Conservation (phyloP, 2,113 vertebrate species). For the Pyrgilauda ruficollis region DNA sequence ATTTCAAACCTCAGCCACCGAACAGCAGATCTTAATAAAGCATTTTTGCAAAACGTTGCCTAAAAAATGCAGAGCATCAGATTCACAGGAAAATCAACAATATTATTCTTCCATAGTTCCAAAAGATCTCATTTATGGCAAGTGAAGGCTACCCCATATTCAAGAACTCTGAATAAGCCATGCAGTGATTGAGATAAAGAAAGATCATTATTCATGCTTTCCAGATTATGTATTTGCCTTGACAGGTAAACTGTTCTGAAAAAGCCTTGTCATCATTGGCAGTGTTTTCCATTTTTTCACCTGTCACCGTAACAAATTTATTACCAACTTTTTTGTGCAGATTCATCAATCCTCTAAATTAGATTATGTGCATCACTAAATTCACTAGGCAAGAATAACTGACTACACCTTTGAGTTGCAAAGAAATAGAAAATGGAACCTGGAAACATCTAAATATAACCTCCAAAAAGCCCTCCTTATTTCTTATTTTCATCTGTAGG, state of each 20-base stretch:
- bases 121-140: neutral
- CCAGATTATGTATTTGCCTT: neutral
- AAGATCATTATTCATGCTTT: neutral
- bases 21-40: neutral
- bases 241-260: neutral
- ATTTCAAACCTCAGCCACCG: neutral
- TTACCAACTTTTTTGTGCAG: neutral
- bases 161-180: neutral
- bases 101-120: neutral
- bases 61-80: neutral
- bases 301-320: neutral
- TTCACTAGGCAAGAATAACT: neutral
- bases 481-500: neutral
- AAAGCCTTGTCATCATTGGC: neutral
- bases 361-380: neutral
- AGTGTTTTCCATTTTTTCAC: neutral
- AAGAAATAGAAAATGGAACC: neutral
- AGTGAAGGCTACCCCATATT: neutral
- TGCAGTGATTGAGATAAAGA: neutral
- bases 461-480: neutral
- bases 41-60: accelerated
- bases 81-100: neutral
- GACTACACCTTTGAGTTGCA: neutral
- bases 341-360: neutral
- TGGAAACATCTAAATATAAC: neutral